Evolutionary conservation across 1,140 invertebrate species (phyloP), one percentile per base, ranked within the genome.

Genomic region (Drosophila orosa): DNA sequence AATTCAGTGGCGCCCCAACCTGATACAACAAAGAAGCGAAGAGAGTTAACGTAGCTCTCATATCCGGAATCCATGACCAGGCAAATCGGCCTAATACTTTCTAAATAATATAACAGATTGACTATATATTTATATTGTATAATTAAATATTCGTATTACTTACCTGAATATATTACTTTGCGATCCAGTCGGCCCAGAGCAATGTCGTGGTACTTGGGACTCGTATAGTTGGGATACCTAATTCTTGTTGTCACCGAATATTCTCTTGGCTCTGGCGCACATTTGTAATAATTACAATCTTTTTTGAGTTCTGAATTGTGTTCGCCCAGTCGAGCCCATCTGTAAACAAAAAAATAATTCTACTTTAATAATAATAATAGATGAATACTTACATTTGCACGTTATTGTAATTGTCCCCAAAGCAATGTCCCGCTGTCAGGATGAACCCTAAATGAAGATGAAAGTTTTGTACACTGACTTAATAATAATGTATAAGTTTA

Each of bases 391-490:
- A 57, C 35, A 57, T 24, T 3, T 0, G 6, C 5, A 0, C 1
- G 15, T 40, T 22, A 0, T 3, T 22, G 0, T 10, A 7, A 0
- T 3, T 5, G 1, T 3, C 24, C 1, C 0, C 13, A 19, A 61
- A 42, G n/a, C 61, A 63, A 19, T 63, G 61, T 5, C 19, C 37
- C 7, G 61, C 61, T 22, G 61, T 63, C 19, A 63, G 22, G 0
- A 63, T 40, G 13, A 58, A 63, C 37, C 47, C 59, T 61, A 13
- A 29, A 29, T 44, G 12, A 13, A 31, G n/a, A 27, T 44, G 9
- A n/a, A 44, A 10, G 10, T 22, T 9, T 44, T 3, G 10, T 3
- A 31, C 7, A 31, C 3, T 31, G 3, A 8, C 3, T 52, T 19
- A 24, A 24, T 1, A 24, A 15, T 9, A 35, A 10, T 29, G 17